Base-by-base conservation (phyloP, 1,140 invertebrate genomes). In the Bombus ignitus region DNA sequence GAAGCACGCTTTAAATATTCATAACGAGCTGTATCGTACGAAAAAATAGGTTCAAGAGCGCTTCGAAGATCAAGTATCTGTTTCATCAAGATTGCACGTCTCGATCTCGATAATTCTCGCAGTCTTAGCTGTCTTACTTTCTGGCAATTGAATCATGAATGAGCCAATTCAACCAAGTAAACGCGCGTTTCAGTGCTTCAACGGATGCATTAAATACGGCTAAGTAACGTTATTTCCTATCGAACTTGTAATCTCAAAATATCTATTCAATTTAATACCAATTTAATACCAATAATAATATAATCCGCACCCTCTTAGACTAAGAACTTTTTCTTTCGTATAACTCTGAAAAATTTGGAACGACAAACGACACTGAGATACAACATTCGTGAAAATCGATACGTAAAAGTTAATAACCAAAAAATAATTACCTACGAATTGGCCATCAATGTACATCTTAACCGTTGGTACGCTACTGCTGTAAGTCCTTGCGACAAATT, bases 381-480 rank as follows among this genome's bases (percentile, higher is more conserved):
- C n/a, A 22, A 39, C 25, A 42, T 74, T 32, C 13, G 22, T n/a
- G 3, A 32, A 22, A 44, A 65, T 66, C 47, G 47, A 2, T 47
- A 35, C 13, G 3, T 22, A 66, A 66, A n/a, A 18, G 59, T 81
- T 79, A 71, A 73, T 77, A 71, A 71, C 9, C 39, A 39, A 53
- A 75, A 37, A 75, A 89, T 81, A 88, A 86, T 94, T 93, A 95
- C 94, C 94, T 2, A 99, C 96, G 95, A 98, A 98, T 95, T 99
- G 97, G 84, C 98, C 99, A 97, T 99, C 97, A 87, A 99, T 98
- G 94, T 98, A 99, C 81, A 99, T 96, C 95, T 99, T 99, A 25
- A 98, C 98, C 22, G 97, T 97, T 3, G 97, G 96, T 62, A 95
- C 95, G 5, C 94, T 92, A 44, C 95, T 95, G 65, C 92, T 92